Evolutionary conservation across 2,888 invertebrate species (phyloP), one percentile per base, ranked within the genome.

Genomic region (Catocala nupta): DNA sequence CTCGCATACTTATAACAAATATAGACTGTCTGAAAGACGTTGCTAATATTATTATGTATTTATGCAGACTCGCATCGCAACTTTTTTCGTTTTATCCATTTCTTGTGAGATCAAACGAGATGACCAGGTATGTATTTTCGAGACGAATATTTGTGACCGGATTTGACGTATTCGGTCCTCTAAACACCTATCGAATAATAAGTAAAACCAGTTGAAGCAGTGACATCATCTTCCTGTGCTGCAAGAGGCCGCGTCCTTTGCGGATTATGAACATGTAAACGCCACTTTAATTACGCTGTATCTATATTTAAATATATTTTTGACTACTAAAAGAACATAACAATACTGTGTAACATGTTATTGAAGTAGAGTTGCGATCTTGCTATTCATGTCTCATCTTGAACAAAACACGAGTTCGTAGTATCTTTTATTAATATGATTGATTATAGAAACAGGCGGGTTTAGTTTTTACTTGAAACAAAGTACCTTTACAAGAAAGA

Each of bases 221-320:
- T 93, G 93, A 93, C 93, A 93, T 93, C 93, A 93, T 77, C 93
- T 90, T 92, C 91, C 90, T 90, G 90, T 87, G 88, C 81, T 83
- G 83, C 82, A 84, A 82, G 86, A 88, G 88, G 87, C 86, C 88
- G 78, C 82, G 89, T 92, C 89, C 89, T 91, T 89, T 87, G 83
- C 81, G 73, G 81, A 78, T 83, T 71, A 64, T 69, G 57, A 75
- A 71, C 68, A 72, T 64, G 48, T 68, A 48, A 70, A 63, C 36
- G 43, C 61, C 45, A 65, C 33, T 68, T 68, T 64, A 64, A 72
- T 75, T 74, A 63, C 36, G 13, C 54, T 25, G 25, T 25, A 39
- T 45, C 11, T 36, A 36, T 16, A 39, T 2, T 5, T 13, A 13
- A 57, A 43, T 11, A 54, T 50, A 36, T 55, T 53, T 55, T 44